A percentile compares a stretch with the other conserved stretches of the same genome.
These are phyloP conservation scores for Melanogrammus aeglefinus DNA, from an alignment of 2,797 vertebrate species.

Conservation along the genomic window DNA sequence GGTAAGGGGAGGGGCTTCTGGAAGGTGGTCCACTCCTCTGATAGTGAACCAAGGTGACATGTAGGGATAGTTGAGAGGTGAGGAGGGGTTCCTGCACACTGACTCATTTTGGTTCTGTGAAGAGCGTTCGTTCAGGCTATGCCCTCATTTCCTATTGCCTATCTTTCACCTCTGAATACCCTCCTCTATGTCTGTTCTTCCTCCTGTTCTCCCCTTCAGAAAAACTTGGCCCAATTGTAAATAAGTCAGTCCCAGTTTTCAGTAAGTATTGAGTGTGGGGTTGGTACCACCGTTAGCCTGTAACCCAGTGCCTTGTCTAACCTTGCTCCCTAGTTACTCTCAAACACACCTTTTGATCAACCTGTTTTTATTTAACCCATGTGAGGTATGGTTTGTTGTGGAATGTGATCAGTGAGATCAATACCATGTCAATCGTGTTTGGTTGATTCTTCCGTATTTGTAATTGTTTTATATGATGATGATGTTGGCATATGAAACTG, in stretches of 20 bases:
- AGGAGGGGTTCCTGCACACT: neutral
- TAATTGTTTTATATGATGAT: neutral
- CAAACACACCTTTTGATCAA: slow-evolving; percentile 28
- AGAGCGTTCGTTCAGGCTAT: slow-evolving; percentile 21
- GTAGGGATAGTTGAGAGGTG: neutral
- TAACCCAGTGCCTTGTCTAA: slow-evolving; percentile 64
- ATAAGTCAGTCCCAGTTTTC: slow-evolving; percentile 80
- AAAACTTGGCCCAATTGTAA: slow-evolving; percentile 78
- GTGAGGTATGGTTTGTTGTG: slow-evolving; percentile 14
- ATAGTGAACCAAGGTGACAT: neutral
- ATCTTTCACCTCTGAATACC: slow-evolving; percentile 52
- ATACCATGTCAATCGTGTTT: neutral
- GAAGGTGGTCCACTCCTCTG: neutral
- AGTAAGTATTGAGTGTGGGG: slow-evolving; percentile 79
- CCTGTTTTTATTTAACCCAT: slow-evolving; percentile 36
- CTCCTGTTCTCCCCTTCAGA: slow-evolving; percentile 75
- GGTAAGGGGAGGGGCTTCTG: neutral
- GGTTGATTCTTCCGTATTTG: neutral
- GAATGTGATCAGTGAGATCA: neutral
- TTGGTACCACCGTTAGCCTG: slow-evolving; percentile 67
- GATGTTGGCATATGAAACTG: neutral
- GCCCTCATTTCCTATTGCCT: slow-evolving; percentile 39
- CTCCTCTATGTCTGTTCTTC: slow-evolving; percentile 57
- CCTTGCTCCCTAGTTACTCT: slow-evolving; percentile 49
- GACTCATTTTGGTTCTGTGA: neutral